These are phyloP conservation scores for Bergia sp. DNA, from an alignment of 92 coral and sea anemone genomes.

Conservation along the genomic window DNA sequence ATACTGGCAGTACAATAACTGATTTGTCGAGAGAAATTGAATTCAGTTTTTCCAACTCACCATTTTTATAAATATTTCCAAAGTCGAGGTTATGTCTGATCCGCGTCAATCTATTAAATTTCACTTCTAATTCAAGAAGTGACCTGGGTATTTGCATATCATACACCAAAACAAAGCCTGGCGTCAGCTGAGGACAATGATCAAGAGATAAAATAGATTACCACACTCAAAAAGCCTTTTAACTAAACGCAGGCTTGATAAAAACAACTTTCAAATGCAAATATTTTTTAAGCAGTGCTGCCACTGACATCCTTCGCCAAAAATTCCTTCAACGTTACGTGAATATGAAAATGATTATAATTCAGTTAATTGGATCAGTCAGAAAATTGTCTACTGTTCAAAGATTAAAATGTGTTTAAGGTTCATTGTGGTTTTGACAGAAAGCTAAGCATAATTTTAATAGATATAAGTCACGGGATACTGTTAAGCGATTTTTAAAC, in stretches of 20 bases:
- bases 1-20: neutral
- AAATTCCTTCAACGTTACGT: neutral
- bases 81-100: neutral
- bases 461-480: no score
- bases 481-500: no score
- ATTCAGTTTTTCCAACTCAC: neutral
- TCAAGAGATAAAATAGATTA: neutral
- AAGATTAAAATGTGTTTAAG: neutral
- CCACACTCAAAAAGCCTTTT: neutral
- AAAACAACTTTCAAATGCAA: neutral
- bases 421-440: neutral
- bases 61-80: neutral
- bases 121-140: neutral
- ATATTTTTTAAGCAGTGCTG: neutral
- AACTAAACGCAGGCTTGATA: neutral
- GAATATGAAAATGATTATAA: neutral
- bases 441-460: no score
- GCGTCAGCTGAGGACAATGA: constrained; percentile 1
- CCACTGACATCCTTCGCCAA: neutral
- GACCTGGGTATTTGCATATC: constrained; percentile 18
- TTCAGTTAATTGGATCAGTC: neutral
- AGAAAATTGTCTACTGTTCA: neutral
- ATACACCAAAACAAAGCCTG: neutral
- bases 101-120: neutral
- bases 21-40: no score